phyloP scores from a whole-genome alignment of 1,140 invertebrate genomes.

The Bombus confusus region DNA sequence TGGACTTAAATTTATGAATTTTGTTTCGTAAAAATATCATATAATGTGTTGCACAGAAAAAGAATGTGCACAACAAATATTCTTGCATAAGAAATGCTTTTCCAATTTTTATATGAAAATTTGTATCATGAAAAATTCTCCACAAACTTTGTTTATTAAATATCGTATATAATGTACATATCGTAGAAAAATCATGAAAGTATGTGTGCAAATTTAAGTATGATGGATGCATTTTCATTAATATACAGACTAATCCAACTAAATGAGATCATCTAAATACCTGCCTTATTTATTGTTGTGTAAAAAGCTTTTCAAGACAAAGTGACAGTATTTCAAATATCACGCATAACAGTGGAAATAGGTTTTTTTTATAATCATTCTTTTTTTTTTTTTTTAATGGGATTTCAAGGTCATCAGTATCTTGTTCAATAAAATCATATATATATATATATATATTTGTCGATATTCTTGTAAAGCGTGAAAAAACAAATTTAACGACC shows the following conservation, averaged over 20 bases:
- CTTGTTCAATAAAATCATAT: no score
- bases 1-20: constrained; percentile 18
- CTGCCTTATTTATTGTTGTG: no score
- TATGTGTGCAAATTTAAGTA: constrained; percentile 10
- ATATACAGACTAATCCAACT: not conserved
- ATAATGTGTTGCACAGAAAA: not conserved
- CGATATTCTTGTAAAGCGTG: no score
- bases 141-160: not conserved
- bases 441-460: no score
- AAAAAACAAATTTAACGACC: no score
- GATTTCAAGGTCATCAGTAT: no score
- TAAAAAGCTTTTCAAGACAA: no score
- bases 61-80: constrained; percentile 11
- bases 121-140: constrained; percentile 5
- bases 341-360: not conserved
- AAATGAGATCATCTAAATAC: no score
- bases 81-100: constrained; percentile 3
- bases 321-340: not conserved
- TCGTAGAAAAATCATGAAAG: constrained; percentile 8
- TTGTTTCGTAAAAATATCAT: not conserved
- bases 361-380: no score
- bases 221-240: constrained; percentile 20
- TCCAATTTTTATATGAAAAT: constrained; percentile 41
- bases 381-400: no score
- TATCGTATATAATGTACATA: constrained; percentile 25